phyloP scores from a whole-genome alignment of 2,797 vertebrate species.

The Arremon aurantiirostris region DNA sequence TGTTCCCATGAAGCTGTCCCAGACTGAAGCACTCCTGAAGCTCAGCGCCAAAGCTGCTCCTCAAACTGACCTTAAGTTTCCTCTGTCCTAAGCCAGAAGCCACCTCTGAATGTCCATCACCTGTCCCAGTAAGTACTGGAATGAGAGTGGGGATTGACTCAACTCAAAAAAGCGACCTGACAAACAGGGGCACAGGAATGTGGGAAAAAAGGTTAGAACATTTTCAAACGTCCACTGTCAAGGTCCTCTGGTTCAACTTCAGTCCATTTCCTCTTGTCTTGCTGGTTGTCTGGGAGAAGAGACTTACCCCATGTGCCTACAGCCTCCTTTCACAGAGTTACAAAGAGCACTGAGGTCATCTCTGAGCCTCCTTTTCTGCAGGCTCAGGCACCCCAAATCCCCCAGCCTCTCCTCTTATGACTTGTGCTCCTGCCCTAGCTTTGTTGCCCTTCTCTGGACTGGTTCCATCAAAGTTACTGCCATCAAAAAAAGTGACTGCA shows the following conservation, averaged over 20 bases:
- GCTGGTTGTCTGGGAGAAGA: neutral
- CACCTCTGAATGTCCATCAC: neutral
- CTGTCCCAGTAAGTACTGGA: neutral
- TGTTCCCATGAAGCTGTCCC: neutral
- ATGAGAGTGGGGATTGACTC: neutral
- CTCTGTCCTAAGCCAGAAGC: neutral
- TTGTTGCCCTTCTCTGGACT: neutral
- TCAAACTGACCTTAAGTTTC: neutral
- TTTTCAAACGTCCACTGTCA: neutral
- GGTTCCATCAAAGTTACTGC: neutral
- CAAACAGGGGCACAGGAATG: accelerated
- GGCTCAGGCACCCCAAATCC: neutral
- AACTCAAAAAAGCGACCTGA: neutral
- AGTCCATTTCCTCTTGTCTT: neutral
- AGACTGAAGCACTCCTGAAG: neutral
- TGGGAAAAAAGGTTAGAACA: neutral
- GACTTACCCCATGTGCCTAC: neutral
- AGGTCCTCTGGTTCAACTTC: neutral
- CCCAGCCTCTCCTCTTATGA: neutral
- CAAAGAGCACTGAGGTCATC: neutral
- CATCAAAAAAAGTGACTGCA: neutral
- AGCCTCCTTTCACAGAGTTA: neutral
- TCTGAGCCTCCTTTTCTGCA: neutral
- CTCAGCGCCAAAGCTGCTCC: neutral
- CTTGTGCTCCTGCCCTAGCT: neutral